Evolutionary conservation across 2,888 invertebrate genomes (phyloP).

Genomic region (Sphinx pinastri): DNA sequence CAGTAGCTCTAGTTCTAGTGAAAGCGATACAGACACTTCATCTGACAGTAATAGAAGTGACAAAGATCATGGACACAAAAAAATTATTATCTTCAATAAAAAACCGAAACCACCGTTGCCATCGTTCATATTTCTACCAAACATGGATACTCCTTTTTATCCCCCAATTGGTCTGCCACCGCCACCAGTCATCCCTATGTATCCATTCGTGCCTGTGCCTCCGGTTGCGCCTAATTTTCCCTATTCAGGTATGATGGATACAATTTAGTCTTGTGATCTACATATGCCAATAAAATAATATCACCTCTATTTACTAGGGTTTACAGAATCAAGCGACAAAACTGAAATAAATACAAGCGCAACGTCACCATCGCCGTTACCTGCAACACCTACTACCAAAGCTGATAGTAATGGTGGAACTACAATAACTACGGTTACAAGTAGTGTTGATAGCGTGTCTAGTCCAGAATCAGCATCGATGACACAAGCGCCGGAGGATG

Average conservation of each 20-base stretch:
- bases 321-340: constrained; percentile 12
- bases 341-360: constrained; percentile 26
- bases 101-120: constrained; percentile 68
- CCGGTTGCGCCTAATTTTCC: constrained; percentile 53
- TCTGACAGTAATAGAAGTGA: constrained; percentile 40
- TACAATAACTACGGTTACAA: background rate
- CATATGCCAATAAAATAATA: background rate
- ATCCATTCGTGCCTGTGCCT: constrained; percentile 71
- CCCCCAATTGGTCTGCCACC: constrained; percentile 72
- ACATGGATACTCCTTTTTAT: constrained; percentile 68
- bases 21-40: constrained; percentile 37
- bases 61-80: constrained; percentile 65
- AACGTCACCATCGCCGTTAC: constrained; percentile 15
- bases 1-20: constrained; percentile 43
- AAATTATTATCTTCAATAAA: constrained; percentile 68
- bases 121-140: constrained; percentile 74
- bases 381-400: constrained; percentile 20
- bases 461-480: background rate
- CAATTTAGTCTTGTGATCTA: background rate
- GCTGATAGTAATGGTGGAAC: background rate
- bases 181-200: constrained; percentile 69
- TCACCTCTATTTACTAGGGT: constrained; percentile 14
- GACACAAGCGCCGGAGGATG: background rate
- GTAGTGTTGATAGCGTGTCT: background rate
- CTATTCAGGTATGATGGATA: constrained; percentile 45